A percentile compares a stretch with the other conserved stretches of the same genome.
Evolutionary conservation across 2,888 invertebrate genomes (phyloP).

Genomic region (Ormyrus thymus): DNA sequence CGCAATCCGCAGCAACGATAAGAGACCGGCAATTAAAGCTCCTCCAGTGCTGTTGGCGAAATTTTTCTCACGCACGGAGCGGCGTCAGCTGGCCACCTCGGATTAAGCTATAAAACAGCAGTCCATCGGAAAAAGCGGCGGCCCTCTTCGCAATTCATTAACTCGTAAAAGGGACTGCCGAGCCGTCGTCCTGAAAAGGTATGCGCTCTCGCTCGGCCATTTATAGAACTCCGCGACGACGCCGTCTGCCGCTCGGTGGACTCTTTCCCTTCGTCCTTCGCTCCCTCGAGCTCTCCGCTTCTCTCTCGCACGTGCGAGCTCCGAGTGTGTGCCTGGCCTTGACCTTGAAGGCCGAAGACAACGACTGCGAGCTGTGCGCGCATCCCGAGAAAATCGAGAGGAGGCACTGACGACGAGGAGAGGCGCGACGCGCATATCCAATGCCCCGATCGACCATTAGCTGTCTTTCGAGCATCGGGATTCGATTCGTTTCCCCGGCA

Average conservation of each 20-base stretch:
- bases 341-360: conserved; percentile 65
- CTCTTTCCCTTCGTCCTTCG: not conserved
- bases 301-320: not conserved
- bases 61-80: too few relatives aligned
- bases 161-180: conserved; percentile 19
- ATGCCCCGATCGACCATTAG: conserved; percentile 19
- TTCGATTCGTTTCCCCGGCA: not conserved
- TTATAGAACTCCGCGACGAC: conserved; percentile 34
- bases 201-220: conserved; percentile 9
- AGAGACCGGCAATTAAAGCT: too few relatives aligned
- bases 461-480: conserved; percentile 16
- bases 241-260: not conserved
- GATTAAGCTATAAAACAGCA: conserved; percentile 41
- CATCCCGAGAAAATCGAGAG: conserved; percentile 9
- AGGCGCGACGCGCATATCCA: not conserved
- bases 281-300: not conserved
- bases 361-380: conserved; percentile 58
- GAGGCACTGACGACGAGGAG: not conserved
- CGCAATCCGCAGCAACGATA: too few relatives aligned
- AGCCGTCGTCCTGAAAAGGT: conserved; percentile 20
- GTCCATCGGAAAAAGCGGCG: not conserved
- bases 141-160: conserved; percentile 21
- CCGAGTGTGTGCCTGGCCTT: conserved; percentile 62
- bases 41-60: too few relatives aligned
- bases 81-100: too few relatives aligned